Evolutionary conservation across 2,113 vertebrate genomes (phyloP).

Genomic region (Rhinoderma darwinii): DNA sequence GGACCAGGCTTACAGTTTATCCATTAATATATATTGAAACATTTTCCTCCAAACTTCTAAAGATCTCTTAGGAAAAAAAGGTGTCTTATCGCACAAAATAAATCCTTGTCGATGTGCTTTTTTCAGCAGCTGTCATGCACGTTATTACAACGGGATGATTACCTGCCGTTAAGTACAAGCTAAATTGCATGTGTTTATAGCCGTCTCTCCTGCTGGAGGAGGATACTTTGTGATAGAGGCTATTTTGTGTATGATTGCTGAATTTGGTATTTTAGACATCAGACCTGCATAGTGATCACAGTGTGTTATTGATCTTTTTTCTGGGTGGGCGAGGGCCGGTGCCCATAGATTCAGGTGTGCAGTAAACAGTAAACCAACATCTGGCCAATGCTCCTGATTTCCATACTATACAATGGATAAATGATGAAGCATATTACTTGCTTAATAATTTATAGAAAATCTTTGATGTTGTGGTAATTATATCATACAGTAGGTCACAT

Average conservation of each 20-base stretch:
- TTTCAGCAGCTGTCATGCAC: background rate
- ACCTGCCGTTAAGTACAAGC: constrained; percentile 13
- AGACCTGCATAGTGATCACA: background rate
- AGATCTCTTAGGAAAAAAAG: background rate
- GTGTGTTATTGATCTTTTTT: background rate
- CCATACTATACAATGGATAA: constrained; percentile 74
- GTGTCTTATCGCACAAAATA: background rate
- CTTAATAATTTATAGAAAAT: constrained; percentile 87
- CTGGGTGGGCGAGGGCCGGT: background rate
- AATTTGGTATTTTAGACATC: constrained; percentile 9
- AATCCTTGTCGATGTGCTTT: background rate
- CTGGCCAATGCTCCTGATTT: constrained; percentile 64
- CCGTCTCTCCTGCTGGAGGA: background rate
- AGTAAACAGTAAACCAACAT: background rate
- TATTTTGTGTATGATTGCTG: constrained; percentile 29
- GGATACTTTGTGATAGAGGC: background rate
- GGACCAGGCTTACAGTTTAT: background rate
- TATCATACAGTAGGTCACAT: constrained; percentile 81
- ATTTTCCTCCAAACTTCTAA: background rate
- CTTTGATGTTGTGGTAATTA: constrained; percentile 86
- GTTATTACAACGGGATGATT: background rate
- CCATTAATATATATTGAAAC: background rate
- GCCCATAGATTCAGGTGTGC: background rate
- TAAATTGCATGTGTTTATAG: constrained; percentile 38
- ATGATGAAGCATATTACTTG: constrained; percentile 81